Evolutionary conservation across 2,797 vertebrate genomes (phyloP), one percentile per base, ranked within the genome.

Genomic region (Tarsius wallacei): DNA sequence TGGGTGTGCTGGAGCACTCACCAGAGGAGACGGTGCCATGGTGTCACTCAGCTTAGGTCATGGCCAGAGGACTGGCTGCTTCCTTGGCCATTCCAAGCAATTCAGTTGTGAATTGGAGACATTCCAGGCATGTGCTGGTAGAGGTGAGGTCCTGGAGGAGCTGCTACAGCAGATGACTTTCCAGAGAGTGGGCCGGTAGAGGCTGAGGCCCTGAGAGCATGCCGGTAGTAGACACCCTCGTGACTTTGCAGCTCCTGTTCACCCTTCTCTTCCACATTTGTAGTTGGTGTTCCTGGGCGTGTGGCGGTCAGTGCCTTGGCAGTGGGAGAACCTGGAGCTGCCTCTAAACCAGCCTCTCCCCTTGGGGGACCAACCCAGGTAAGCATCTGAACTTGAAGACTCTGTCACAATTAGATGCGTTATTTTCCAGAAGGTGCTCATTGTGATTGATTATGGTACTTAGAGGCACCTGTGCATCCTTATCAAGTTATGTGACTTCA

Each of bases 241-340:
- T 26, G 8, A 15, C 53, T 55, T 6, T 70, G 49, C 13, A 14
- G 1, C 7, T 36, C 28, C n/a, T 42, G 59, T 16, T 74, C 26
- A 31, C 0, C 57, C 17, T 24, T 47, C 64, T 17, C 2, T 57
- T 93, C 95, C 87, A 78, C 66, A 64, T 97, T 92, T 97, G 51
- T 85, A 98, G 82, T 83, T 57, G 96, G 95, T 59, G 93, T 98
- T 93, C 98, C 97, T 0, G 95, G 98, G 81, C 96, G 97, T 73
- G 88, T 96, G 47, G 70, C 96, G 57, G 95, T 95, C 70, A 96
- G 86, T 31, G 90, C 96, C 68, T 47, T 97, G 96, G 84, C 96
- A 59, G 66, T 92, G 28, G 97, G 97, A 88, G 98, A 98, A 53
- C 63, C 97, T 7, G 98, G 93, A n/a, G 26, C 57, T 24, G 88